A percentile compares a stretch with the other conserved stretches of the same genome.
Conservation (phyloP, 2,797 vertebrate species). For the Helarctos malayanus region DNA sequence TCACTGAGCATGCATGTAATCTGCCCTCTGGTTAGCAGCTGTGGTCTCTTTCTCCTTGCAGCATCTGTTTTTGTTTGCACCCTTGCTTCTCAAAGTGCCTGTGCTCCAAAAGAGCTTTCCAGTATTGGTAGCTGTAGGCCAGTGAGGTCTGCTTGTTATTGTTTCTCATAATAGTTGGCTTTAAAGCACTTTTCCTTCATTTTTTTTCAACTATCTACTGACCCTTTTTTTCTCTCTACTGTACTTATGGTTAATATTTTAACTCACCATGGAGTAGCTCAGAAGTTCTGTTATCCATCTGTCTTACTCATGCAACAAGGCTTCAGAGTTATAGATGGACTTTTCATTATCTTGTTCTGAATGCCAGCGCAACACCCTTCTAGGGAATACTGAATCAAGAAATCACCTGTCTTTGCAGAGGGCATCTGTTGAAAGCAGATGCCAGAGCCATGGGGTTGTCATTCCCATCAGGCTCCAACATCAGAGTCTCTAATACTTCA, state of each 20-base stretch:
- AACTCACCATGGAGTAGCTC: conserved; percentile 25
- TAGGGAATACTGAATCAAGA: conserved; percentile 60
- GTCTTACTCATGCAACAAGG: neutral
- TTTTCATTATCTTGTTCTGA: conserved; percentile 51
- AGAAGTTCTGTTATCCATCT: conserved; percentile 7
- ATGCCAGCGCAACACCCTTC: conserved; percentile 43
- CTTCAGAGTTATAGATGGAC: neutral
- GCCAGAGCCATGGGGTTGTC: conserved; percentile 57
- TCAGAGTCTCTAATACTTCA: conserved; percentile 63
- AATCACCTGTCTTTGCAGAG: conserved; percentile 72
- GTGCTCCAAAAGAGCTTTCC: conserved; percentile 22
- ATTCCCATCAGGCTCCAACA: conserved; percentile 62
- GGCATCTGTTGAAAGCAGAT: conserved; percentile 73
- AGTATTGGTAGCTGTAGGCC: conserved; percentile 47
- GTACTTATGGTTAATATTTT: conserved; percentile 45
- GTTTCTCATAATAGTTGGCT: conserved; percentile 46
- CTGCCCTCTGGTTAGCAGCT: conserved; percentile 63
- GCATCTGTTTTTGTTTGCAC: conserved; percentile 70
- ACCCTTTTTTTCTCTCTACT: neutral
- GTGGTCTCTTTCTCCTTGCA: conserved; percentile 60
- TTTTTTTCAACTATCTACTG: neutral
- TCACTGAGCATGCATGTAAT: conserved; percentile 40
- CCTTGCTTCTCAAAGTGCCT: conserved; percentile 46
- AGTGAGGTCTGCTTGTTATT: conserved; percentile 43
- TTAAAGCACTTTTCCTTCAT: conserved; percentile 36